These are phyloP conservation scores for Sminthopsis crassicaudata DNA, from an alignment of 2,113 vertebrate genomes.

Conservation along the genomic window DNA sequence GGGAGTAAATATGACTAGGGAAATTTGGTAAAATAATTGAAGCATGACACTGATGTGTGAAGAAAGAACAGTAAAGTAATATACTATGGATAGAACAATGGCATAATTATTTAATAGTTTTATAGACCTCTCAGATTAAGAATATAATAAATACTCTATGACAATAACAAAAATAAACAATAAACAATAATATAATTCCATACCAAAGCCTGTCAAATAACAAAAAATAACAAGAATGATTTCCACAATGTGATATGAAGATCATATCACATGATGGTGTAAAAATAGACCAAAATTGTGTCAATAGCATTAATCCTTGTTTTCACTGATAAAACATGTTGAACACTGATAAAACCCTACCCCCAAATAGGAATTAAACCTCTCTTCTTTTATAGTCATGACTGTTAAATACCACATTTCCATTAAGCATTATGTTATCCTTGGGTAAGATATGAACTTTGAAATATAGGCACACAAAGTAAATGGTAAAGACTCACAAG, in stretches of 20 bases:
- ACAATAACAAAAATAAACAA: background rate
- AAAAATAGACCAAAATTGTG: conserved; percentile 1
- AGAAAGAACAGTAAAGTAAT: background rate
- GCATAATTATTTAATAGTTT: background rate
- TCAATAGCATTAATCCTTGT: background rate
- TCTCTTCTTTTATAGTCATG: background rate
- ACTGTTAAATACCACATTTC: background rate
- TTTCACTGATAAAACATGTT: background rate
- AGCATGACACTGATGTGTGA: background rate
- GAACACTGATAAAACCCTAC: background rate
- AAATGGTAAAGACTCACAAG: conserved; percentile 31
- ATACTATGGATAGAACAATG: background rate
- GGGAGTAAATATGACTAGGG: background rate
- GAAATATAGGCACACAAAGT: background rate
- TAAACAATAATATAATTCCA: background rate
- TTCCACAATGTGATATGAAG: conserved; percentile 3
- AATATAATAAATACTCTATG: background rate
- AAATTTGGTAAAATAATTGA: background rate
- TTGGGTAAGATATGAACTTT: background rate
- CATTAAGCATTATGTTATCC: background rate
- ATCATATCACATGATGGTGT: background rate
- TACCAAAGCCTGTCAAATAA: background rate
- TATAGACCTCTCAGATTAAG: background rate
- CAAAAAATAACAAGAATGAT: background rate
- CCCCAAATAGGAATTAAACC: background rate